Base-by-base conservation (phyloP, 2,888 invertebrate species). In the Hypercompe scribonia region DNA sequence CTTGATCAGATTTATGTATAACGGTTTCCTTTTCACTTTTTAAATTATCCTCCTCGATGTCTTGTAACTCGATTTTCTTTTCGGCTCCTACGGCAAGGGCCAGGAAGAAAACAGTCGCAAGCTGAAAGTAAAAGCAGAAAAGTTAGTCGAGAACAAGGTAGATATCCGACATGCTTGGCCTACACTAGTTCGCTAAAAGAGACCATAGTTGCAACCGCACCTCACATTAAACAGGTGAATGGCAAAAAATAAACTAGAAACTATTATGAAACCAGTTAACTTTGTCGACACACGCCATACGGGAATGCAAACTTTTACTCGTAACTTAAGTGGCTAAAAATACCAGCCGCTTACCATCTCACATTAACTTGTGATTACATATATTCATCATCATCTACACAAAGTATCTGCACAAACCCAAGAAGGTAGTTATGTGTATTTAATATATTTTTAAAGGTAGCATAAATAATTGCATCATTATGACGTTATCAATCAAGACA, bases 11-110 rank as follows among this genome's bases (percentile, higher is more conserved):
- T 75, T 91, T 91, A 0, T 91, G 91, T 18, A 83, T 74, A 2
- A 93, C 85, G 73, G 90, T 91, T 81, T 94, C 93, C 79, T 95
- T 94, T 89, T 97, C 97, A 81, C 96, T 96, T 70, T 96, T 96
- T 71, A 97, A 90, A 85, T 97, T 97, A 84, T 97, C 97, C 54
- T 96, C 96, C 88, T 98, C 97, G 79, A 98, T 97, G 90, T 98
- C 98, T 89, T 97, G 97, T 68, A 98, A 92, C 81, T 97, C 96
- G 74, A 97, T 96, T 90, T 97, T 97, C 88, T 96, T 96, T 73
- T 97, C 96, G 65, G 93, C 94, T 83, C 86, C 84, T 68, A 92
- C 96, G 76, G 88, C 90, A 65, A 92, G 78, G 73, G 81, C 87
- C 77, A 95, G 79, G 71, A 94, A 86, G 71, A 93, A 89, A 84